phyloP scores from a whole-genome alignment of 1,140 invertebrate species.

The Lasioglossum baleicum region DNA sequence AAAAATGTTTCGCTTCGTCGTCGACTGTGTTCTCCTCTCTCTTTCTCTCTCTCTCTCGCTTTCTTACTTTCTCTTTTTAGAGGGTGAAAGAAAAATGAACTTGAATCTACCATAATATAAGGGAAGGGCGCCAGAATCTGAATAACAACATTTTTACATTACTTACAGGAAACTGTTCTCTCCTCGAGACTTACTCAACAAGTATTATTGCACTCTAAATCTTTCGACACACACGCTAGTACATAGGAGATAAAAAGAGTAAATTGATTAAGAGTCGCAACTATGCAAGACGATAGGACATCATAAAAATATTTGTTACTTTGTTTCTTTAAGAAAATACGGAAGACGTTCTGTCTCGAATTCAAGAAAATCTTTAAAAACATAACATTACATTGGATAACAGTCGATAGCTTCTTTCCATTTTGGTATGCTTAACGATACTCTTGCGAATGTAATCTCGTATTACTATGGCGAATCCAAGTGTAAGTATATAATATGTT shows the following conservation, averaged over 20 bases:
- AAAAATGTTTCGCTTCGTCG: slow-evolving; percentile 4
- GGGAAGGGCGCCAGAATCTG: slow-evolving; percentile 44
- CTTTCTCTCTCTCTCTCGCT: no score
- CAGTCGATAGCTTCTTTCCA: slow-evolving; percentile 37
- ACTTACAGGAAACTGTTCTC: slow-evolving; percentile 27
- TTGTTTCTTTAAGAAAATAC: slow-evolving; percentile 43
- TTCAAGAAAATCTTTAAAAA: slow-evolving; percentile 48
- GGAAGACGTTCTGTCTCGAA: slow-evolving; percentile 55
- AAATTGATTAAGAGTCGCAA: slow-evolving; percentile 21
- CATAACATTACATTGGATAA: slow-evolving; percentile 52
- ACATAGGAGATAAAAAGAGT: slow-evolving; percentile 12
- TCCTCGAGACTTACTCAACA: neutral
- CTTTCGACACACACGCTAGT: slow-evolving; percentile 13
- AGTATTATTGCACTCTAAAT: slow-evolving; percentile 40
- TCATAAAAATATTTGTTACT: slow-evolving; percentile 46
- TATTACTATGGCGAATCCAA: slow-evolving; percentile 48
- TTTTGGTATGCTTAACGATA: slow-evolving; percentile 48
- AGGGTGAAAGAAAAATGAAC: slow-evolving; percentile 25
- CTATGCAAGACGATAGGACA: slow-evolving; percentile 21
- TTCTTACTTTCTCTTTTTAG: neutral
- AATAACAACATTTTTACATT: slow-evolving; percentile 43
- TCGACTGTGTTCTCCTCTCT: neutral
- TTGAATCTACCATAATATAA: slow-evolving; percentile 38
- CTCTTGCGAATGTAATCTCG: slow-evolving; percentile 34
- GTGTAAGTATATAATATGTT: slow-evolving; percentile 50